Conservation (phyloP, 2,113 vertebrate genomes). For the Hemibagrus wyckioides region DNA sequence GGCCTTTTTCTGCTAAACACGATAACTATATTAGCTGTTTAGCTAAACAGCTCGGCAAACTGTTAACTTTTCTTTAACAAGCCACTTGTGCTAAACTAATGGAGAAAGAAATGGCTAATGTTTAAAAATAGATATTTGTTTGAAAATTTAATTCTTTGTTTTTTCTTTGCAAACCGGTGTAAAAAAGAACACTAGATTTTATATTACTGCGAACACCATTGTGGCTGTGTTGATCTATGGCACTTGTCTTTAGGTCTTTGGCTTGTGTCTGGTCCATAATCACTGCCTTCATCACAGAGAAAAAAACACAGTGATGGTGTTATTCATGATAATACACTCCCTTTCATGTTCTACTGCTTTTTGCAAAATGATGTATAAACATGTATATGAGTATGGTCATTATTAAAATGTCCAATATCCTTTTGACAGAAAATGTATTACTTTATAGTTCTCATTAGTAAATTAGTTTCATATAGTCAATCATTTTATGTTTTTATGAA, state of each 20-base stretch:
- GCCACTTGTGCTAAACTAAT: background rate
- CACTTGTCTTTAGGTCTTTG: background rate
- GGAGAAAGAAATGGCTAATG: background rate
- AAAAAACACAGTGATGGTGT: background rate
- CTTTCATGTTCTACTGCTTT: background rate
- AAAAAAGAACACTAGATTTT: background rate
- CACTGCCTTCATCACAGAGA: background rate
- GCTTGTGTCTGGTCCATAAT: background rate
- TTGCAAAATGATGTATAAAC: too few species aligned
- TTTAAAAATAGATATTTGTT: background rate
- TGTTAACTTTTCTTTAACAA: background rate
- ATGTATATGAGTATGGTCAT: background rate
- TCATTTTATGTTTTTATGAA: too few species aligned
- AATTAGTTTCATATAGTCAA: too few species aligned
- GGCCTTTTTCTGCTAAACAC: background rate
- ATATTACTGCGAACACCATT: background rate
- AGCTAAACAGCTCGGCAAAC: background rate
- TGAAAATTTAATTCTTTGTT: background rate
- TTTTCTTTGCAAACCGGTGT: background rate
- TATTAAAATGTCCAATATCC: background rate
- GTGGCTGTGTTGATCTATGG: background rate
- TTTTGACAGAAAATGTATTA: background rate
- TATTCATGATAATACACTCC: background rate
- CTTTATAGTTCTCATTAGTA: too few species aligned
- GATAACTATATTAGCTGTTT: background rate